Evolutionary conservation across 2,888 invertebrate species (phyloP), one percentile per base, ranked within the genome.

Genomic region (Pandemis heparana): DNA sequence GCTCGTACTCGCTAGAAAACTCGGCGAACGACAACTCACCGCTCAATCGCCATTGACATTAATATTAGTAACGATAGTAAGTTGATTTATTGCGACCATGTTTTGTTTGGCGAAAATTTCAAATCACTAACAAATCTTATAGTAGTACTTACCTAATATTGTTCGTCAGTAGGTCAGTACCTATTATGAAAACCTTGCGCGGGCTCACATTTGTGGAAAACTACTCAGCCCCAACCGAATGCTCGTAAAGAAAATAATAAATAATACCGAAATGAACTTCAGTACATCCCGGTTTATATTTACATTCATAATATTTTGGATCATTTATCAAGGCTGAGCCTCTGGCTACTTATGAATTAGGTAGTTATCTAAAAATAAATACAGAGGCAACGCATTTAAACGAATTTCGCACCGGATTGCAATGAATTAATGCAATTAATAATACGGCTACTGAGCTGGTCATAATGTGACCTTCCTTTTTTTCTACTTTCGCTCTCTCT

Each of bases 271-370:
- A 73, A 64, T 73, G 69, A 63, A 73, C 63, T 77, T 82, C 64
- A 81, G 82, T 85, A 85, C 81, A 79, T 80, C 82, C 76, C 81
- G 79, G 77, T 77, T 79, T 79, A 78, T 77, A 77, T 77, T 75
- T 75, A 72, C 77, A 75, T 77, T 80, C 69, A 75, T 72, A 72
- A 76, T 62, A 75, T 76, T 77, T 76, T 70, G 62, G 71, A 72
- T 62, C 51, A 53, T 66, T 67, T 10, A 68, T 62, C 67, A 62
- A 75, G 74, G 75, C 62, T 64, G 43, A 38, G 59, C 41, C 48
- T 56, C 18, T 12, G 23, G 23, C 32, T 60, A 60, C n/a, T n/a
- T 14, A 60, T 60, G 39, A 65, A 12, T 56, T 61, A 23, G 18
- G 43, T 60, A 61, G 18, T 53, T 64, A 61, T 65, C 70, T 69